Conservation (phyloP, 64 coral and sea anemone genomes). For the Orbicella faveolata region DNA sequence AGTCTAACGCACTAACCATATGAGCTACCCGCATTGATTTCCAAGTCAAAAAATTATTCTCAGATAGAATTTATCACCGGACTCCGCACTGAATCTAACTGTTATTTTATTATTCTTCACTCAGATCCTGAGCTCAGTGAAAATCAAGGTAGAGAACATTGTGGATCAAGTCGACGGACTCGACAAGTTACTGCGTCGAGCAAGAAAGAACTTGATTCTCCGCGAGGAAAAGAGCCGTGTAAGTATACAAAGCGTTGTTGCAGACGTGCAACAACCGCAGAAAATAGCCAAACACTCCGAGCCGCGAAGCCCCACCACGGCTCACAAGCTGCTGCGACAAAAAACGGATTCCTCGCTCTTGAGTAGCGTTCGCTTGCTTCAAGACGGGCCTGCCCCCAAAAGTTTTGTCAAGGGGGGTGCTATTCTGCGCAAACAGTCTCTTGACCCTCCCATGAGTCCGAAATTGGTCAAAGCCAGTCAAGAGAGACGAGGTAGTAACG, state of each 20-base stretch:
- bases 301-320: conserved; percentile 32
- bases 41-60: background rate
- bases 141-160: conserved; percentile 89
- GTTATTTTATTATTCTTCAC: background rate
- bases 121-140: conserved; percentile 91
- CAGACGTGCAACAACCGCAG: conserved; percentile 27
- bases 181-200: conserved; percentile 61
- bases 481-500: conserved; percentile 23
- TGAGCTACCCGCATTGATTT: too few relatives aligned
- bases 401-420: conserved; percentile 28
- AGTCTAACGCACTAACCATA: too few relatives aligned
- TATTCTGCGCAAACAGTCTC: conserved; percentile 7
- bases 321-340: conserved; percentile 42
- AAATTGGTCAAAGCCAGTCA: background rate
- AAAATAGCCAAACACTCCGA: conserved; percentile 13
- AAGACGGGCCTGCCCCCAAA: conserved; percentile 75
- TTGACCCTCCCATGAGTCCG: background rate
- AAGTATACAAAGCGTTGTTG: conserved; percentile 77
- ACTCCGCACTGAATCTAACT: background rate
- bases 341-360: conserved; percentile 75
- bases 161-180: conserved; percentile 77
- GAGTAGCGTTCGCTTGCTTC: conserved; percentile 33
- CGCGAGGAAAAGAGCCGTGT: conserved; percentile 91
- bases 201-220: conserved; percentile 79
- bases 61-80: background rate